Conservation (phyloP, 2,888 invertebrate genomes). For the Macrosiphum euphorbiae region DNA sequence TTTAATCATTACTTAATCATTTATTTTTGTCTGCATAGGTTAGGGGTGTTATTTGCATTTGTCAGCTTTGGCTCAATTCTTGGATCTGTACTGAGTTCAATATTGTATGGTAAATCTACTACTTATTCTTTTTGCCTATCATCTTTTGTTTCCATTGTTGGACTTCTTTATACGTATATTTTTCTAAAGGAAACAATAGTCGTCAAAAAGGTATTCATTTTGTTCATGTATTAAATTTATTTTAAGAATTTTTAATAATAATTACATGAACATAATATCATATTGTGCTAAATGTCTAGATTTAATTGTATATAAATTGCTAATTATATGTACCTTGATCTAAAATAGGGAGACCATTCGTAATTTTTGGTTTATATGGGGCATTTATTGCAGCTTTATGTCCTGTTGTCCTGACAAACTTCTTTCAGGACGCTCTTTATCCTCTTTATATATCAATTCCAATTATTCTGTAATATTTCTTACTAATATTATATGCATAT, state of each 20-base stretch:
- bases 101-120: conserved; percentile 4
- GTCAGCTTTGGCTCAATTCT: conserved; percentile 38
- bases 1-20: background rate
- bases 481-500: too few species aligned
- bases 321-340: too few species aligned
- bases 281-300: too few species aligned
- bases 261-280: background rate
- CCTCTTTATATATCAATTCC: too few species aligned
- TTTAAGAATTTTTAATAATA: background rate
- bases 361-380: too few species aligned
- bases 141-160: conserved; percentile 15
- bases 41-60: conserved; percentile 33
- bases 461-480: too few species aligned
- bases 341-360: too few species aligned
- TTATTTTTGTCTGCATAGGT: conserved; percentile 20
- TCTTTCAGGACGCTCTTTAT: too few species aligned
- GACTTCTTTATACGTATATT: conserved; percentile 46
- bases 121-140: conserved; percentile 28
- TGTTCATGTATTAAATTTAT: background rate
- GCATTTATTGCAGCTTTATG: too few species aligned
- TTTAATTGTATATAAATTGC: too few species aligned
- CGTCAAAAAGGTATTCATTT: conserved; percentile 20
- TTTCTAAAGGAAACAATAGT: conserved; percentile 50
- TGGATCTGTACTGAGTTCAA: conserved; percentile 19
- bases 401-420: too few species aligned